Conservation (phyloP, 2,113 vertebrate genomes). For the Machaerirhynchus nigripectus region DNA sequence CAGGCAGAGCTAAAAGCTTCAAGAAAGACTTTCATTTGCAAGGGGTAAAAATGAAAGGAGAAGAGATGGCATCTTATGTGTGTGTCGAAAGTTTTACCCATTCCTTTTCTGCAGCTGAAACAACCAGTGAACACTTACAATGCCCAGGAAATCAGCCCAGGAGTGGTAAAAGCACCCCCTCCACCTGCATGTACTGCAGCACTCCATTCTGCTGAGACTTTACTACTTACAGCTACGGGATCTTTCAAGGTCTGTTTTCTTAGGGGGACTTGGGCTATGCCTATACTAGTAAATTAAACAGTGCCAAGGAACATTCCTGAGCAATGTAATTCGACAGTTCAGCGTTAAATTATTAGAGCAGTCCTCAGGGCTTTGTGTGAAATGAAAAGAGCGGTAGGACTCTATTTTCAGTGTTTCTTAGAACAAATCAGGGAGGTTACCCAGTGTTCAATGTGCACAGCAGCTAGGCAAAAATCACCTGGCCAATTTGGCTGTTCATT, state of each 20-base stretch:
- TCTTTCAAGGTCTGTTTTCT: background rate
- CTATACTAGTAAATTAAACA: background rate
- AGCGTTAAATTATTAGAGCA: background rate
- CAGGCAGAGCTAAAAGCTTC: background rate
- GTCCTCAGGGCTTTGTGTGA: background rate
- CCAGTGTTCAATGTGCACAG: background rate
- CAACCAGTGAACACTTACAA: accelerated
- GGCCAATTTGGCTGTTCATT: background rate
- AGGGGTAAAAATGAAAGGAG: background rate
- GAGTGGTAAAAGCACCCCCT: background rate
- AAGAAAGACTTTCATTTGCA: background rate
- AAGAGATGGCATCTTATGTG: background rate
- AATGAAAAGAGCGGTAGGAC: background rate
- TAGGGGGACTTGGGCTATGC: background rate
- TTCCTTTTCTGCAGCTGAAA: background rate
- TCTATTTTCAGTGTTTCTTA: background rate
- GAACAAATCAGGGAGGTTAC: background rate
- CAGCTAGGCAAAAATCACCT: background rate
- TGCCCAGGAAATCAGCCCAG: background rate
- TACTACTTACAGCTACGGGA: background rate
- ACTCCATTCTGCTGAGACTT: background rate
- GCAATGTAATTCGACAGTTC: background rate
- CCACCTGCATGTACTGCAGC: background rate
- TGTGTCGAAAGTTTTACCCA: background rate
- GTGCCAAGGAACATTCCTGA: background rate